These are phyloP conservation scores for Dysmachus trigonus DNA, from an alignment of 2,888 invertebrate species.

Conservation along the genomic window DNA sequence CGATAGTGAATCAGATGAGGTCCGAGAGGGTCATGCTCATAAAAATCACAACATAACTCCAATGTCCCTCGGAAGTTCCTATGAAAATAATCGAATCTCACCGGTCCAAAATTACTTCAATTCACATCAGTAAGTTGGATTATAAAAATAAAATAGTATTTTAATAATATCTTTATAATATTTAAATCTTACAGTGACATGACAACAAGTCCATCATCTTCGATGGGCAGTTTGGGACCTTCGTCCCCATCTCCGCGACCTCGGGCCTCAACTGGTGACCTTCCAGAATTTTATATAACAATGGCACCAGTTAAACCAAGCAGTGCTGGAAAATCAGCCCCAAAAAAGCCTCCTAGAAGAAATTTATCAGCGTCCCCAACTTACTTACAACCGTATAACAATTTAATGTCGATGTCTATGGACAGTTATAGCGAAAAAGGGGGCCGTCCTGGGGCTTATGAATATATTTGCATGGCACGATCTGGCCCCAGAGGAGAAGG, in stretches of 20 bases:
- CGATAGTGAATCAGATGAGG: slow-evolving; percentile 70
- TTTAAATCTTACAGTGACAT: too few relatives aligned
- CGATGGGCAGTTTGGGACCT: slow-evolving; percentile 62
- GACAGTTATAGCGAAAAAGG: slow-evolving; percentile 28
- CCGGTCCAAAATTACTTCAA: slow-evolving; percentile 49
- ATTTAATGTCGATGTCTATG: slow-evolving; percentile 47
- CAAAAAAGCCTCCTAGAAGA: slow-evolving; percentile 88
- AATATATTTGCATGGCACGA: slow-evolving; percentile 42
- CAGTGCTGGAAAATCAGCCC: slow-evolving; percentile 75
- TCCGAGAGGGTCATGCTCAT: slow-evolving; percentile 59
- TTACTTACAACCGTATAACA: slow-evolving; percentile 69
- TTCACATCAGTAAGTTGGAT: slow-evolving; percentile 51
- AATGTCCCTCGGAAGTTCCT: slow-evolving; percentile 49
- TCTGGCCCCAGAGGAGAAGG: slow-evolving; percentile 27
- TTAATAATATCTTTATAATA: too few relatives aligned
- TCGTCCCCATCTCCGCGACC: slow-evolving; percentile 59
- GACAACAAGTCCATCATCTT: slow-evolving; percentile 61
- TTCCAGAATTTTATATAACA: slow-evolving; percentile 49
- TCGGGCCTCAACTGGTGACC: slow-evolving; percentile 56
- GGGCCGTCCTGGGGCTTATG: slow-evolving; percentile 40
- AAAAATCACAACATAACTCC: slow-evolving; percentile 41
- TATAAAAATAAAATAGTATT: too few relatives aligned
- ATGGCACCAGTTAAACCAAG: slow-evolving; percentile 46
- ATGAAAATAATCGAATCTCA: slow-evolving; percentile 50
- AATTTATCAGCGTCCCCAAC: slow-evolving; percentile 88